Conservation (phyloP, 2,888 invertebrate species). For the Andrena chrysosceles region DNA sequence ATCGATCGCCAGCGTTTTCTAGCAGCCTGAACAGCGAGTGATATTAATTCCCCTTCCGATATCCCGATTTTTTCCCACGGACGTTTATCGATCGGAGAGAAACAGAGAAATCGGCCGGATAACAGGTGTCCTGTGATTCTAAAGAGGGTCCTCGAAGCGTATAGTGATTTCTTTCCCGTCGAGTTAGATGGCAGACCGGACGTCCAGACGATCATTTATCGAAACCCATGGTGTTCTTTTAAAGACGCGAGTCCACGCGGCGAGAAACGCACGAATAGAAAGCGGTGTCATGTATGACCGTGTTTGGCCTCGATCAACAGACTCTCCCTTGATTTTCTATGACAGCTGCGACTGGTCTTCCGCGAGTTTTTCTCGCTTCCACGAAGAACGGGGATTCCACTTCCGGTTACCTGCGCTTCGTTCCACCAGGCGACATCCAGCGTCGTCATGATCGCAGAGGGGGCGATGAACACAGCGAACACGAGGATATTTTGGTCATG, state of each 20-base stretch:
- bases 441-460: background rate
- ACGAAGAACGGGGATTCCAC: constrained; percentile 9
- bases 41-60: constrained; percentile 2
- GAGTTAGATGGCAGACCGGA: constrained; percentile 16
- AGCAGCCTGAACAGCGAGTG: background rate
- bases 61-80: background rate
- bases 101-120: constrained; percentile 6
- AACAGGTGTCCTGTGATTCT: background rate
- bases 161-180: background rate
- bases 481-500: too few species aligned
- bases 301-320: constrained; percentile 69
- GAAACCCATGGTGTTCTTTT: constrained; percentile 30
- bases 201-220: constrained; percentile 53
- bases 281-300: constrained; percentile 63
- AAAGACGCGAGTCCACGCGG: constrained; percentile 18
- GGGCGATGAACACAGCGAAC: background rate
- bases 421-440: background rate
- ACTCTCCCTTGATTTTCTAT: constrained; percentile 64
- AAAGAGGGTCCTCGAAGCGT: background rate
- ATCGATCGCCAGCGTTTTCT: constrained; percentile 4
- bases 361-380: constrained; percentile 39
- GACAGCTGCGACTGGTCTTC: constrained; percentile 55
- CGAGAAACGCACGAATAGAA: constrained; percentile 65
- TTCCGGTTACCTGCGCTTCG: constrained; percentile 24
- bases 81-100: background rate